phyloP scores from a whole-genome alignment of 2,888 invertebrate species.

The Sarcophaga rosellei region DNA sequence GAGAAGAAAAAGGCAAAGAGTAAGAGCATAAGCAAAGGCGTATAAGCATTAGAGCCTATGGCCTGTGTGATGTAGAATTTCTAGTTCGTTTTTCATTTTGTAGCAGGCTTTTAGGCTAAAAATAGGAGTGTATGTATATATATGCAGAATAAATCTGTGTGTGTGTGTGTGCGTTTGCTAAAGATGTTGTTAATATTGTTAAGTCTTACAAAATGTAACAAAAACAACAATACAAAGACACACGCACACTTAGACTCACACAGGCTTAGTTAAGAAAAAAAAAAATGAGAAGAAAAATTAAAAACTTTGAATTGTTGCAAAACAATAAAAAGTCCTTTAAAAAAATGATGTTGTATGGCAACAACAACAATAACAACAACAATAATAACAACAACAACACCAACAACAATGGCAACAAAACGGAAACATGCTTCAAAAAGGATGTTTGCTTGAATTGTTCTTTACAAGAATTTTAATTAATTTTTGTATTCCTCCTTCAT shows the following conservation, averaged over 20 bases:
- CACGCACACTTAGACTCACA: no score
- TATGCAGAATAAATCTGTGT: neutral
- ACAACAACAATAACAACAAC: conserved; percentile 8
- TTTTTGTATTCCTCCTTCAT: conserved; percentile 50
- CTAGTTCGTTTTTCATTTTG: neutral
- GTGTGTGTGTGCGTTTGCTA: conserved; percentile 5
- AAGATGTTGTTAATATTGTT: conserved; percentile 58
- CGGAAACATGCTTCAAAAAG: conserved; percentile 71
- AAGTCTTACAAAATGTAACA: conserved; percentile 38
- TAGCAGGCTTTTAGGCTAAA: conserved; percentile 56
- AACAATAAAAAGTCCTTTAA: conserved; percentile 48
- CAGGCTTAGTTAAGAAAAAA: neutral
- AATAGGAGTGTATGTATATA: neutral
- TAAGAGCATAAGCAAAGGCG: neutral
- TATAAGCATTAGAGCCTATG: neutral
- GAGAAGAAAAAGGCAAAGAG: neutral
- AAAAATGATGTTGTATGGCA: conserved; percentile 16
- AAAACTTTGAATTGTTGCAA: conserved; percentile 39
- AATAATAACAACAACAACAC: conserved; percentile 8
- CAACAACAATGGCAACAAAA: conserved; percentile 30
- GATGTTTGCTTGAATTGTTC: conserved; percentile 78
- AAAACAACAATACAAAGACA: neutral
- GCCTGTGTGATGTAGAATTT: neutral
- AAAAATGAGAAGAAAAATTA: conserved; percentile 1
- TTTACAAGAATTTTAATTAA: conserved; percentile 74